These are phyloP conservation scores for Hybognathus amarus DNA, from an alignment of 2,797 vertebrate species.

Conservation along the genomic window DNA sequence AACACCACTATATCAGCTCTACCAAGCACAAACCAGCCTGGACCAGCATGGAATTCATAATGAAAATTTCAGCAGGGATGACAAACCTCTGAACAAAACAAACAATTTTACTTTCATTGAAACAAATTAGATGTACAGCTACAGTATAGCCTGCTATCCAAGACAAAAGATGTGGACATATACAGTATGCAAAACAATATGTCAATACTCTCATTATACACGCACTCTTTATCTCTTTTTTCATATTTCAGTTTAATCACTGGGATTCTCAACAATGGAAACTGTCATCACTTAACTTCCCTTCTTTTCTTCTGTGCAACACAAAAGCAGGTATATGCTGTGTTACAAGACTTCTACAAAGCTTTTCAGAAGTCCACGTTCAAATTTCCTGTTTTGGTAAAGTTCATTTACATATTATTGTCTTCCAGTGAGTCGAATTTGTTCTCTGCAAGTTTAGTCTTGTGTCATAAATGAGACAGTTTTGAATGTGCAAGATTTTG, in stretches of 20 bases:
- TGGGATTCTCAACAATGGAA: background rate
- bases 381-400: conserved; percentile 1
- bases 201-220: background rate
- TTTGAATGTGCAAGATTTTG: background rate
- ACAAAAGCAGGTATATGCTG: background rate
- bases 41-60: too few relatives aligned
- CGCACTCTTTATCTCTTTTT: background rate
- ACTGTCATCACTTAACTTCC: background rate
- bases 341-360: background rate
- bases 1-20: background rate
- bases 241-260: background rate
- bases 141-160: background rate
- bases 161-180: background rate
- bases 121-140: background rate
- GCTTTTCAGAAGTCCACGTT: background rate
- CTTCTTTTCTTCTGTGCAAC: background rate
- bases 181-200: background rate
- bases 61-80: background rate
- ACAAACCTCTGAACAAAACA: background rate
- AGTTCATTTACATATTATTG: too few relatives aligned
- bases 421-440: background rate
- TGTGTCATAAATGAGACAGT: background rate
- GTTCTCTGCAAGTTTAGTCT: background rate
- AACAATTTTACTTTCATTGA: background rate
- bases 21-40: too few relatives aligned